Evolutionary conservation across 1,140 invertebrate species (phyloP).

Genomic region (Episyrphus balteatus): DNA sequence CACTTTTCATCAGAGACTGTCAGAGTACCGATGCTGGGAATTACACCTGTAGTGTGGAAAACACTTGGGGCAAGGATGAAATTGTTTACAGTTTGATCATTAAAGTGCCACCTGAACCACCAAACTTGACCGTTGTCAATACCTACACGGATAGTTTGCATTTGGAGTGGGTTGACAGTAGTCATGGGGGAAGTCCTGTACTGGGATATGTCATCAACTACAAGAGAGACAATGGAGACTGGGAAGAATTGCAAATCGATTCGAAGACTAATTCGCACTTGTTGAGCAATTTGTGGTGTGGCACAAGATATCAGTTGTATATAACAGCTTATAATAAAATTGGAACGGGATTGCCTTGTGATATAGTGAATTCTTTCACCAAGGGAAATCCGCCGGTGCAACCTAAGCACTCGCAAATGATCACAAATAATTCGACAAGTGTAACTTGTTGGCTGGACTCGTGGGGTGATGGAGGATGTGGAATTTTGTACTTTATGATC

Average conservation of each 20-base stretch:
- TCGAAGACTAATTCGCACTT: conserved; percentile 65
- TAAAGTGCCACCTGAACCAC: conserved; percentile 55
- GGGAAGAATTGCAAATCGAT: conserved; percentile 75
- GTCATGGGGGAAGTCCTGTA: conserved; percentile 58
- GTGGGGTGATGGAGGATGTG: conserved; percentile 83
- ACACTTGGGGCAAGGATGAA: conserved; percentile 71
- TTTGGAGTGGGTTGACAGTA: conserved; percentile 56
- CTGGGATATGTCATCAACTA: conserved; percentile 77
- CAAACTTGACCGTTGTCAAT: conserved; percentile 54
- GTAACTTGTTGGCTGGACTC: conserved; percentile 78
- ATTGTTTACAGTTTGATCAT: conserved; percentile 63
- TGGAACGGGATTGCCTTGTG: conserved; percentile 75
- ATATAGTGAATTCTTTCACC: conserved; percentile 71
- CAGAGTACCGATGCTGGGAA: conserved; percentile 77
- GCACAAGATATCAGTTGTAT: conserved; percentile 75
- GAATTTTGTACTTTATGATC: conserved; percentile 76
- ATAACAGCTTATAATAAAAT: conserved; percentile 82
- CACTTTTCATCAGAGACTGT: conserved; percentile 55
- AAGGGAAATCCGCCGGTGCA: conserved; percentile 71
- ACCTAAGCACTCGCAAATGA: conserved; percentile 69
- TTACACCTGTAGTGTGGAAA: conserved; percentile 75
- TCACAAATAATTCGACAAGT: conserved; percentile 78
- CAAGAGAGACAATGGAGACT: conserved; percentile 77
- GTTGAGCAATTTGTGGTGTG: conserved; percentile 72
- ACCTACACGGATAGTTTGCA: conserved; percentile 58